These are phyloP conservation scores for Thamnaconus septentrionalis DNA, from an alignment of 2,113 vertebrate species.

Conservation along the genomic window DNA sequence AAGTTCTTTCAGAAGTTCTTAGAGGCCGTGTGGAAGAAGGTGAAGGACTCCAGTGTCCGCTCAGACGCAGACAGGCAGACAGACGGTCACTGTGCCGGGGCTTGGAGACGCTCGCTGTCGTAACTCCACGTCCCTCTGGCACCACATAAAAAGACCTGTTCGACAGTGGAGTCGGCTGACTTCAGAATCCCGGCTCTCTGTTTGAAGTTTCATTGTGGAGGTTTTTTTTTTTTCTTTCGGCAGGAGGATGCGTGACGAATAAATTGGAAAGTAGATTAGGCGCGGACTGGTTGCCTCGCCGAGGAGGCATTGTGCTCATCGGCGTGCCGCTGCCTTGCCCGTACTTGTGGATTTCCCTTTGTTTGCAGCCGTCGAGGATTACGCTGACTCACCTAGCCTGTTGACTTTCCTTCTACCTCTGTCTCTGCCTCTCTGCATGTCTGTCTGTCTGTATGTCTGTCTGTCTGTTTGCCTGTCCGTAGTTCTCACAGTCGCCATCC, in stretches of 20 bases:
- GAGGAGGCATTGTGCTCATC: slow-evolving; percentile 36
- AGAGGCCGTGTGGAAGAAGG: slow-evolving; percentile 59
- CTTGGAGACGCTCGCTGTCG: slow-evolving; percentile 40
- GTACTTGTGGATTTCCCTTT: slow-evolving; percentile 54
- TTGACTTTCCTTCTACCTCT: slow-evolving; percentile 23
- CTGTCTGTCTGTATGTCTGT: background rate
- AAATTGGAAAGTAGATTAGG: slow-evolving; percentile 45
- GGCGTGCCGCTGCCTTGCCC: slow-evolving; percentile 46
- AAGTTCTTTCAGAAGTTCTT: no score
- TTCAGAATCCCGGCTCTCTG: slow-evolving; percentile 38
- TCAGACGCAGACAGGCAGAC: slow-evolving; percentile 26
- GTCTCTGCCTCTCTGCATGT: slow-evolving; percentile 1
- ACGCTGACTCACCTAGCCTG: slow-evolving; percentile 47
- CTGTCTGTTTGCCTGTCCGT: background rate
- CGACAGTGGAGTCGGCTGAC: slow-evolving; percentile 43
- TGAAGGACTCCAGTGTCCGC: slow-evolving; percentile 52
- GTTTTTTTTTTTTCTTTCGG: slow-evolving; percentile 4
- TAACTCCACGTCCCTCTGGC: slow-evolving; percentile 60
- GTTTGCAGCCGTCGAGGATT: slow-evolving; percentile 30
- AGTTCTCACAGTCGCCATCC: slow-evolving; percentile 18
- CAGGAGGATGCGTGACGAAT: slow-evolving; percentile 50
- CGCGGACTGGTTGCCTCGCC: slow-evolving; percentile 41
- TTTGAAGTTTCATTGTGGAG: slow-evolving; percentile 58
- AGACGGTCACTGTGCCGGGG: slow-evolving; percentile 65
- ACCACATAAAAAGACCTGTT: slow-evolving; percentile 58